These are phyloP conservation scores for Penaeus monodon DNA, from an alignment of 2,888 invertebrate genomes.

Conservation along the genomic window DNA sequence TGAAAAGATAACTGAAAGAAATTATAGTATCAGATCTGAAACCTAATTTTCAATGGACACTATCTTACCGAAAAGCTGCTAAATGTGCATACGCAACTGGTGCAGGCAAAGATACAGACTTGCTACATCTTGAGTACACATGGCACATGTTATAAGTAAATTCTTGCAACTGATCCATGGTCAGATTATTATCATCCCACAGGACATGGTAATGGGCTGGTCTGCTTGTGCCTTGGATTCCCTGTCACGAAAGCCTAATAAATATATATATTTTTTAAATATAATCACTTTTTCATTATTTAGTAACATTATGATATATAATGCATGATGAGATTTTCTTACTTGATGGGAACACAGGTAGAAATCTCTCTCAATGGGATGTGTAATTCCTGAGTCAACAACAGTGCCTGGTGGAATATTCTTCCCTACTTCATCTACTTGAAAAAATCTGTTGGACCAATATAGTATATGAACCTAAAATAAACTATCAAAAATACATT, in stretches of 20 bases:
- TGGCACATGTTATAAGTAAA: constrained; percentile 87
- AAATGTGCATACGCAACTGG: constrained; percentile 68
- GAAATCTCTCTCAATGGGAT: constrained; percentile 88
- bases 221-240: constrained; percentile 82
- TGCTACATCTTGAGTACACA: constrained; percentile 84
- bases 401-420: constrained; percentile 90
- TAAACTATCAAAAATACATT: too few species aligned
- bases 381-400: constrained; percentile 87
- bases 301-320: too few species aligned
- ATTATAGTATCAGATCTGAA: too few species aligned
- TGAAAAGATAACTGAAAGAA: too few species aligned
- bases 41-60: too few species aligned
- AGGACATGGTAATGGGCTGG: constrained; percentile 73
- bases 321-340: neutral
- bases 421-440: too few species aligned
- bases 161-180: constrained; percentile 82
- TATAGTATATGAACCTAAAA: too few species aligned
- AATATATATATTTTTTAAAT: too few species aligned
- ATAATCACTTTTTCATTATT: too few species aligned
- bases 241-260: neutral
- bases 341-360: constrained; percentile 80
- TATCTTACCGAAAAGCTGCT: constrained; percentile 56
- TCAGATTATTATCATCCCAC: constrained; percentile 81
- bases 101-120: constrained; percentile 73
- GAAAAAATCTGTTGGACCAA: too few species aligned